A percentile compares a stretch with the other conserved stretches of the same genome.
Evolutionary conservation across 2,797 vertebrate genomes (phyloP).

Genomic region (Gallirallus australis): DNA sequence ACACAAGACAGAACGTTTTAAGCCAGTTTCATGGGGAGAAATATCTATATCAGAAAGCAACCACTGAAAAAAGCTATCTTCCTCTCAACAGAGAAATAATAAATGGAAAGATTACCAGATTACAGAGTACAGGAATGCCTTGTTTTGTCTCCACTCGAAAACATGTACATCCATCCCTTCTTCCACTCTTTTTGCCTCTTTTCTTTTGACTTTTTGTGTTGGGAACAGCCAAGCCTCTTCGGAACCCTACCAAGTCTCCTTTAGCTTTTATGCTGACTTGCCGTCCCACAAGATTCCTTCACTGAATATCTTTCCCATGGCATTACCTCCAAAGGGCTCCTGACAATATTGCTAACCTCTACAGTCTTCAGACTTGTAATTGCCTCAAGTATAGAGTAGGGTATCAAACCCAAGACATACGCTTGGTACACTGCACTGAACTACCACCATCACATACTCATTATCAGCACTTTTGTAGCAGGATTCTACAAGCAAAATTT

Average conservation of each 20-base stretch:
- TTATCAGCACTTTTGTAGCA: neutral
- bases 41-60: constrained; percentile 35
- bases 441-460: neutral
- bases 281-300: neutral
- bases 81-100: neutral
- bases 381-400: neutral
- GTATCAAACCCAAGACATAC: neutral
- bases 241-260: neutral
- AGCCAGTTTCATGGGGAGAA: constrained; percentile 25
- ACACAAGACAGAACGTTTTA: neutral
- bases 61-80: neutral
- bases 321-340: neutral
- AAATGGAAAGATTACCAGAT: neutral
- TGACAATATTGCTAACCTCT: neutral
- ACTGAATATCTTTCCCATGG: neutral
- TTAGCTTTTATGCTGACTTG: neutral
- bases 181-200: neutral
- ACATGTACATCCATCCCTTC: neutral
- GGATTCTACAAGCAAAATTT: neutral
- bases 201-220: neutral
- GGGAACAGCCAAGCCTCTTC: neutral
- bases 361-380: neutral
- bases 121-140: neutral
- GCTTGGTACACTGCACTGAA: neutral
- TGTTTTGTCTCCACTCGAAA: neutral